phyloP scores from a whole-genome alignment of 2,113 vertebrate species.

The Sminthopsis crassicaudata region DNA sequence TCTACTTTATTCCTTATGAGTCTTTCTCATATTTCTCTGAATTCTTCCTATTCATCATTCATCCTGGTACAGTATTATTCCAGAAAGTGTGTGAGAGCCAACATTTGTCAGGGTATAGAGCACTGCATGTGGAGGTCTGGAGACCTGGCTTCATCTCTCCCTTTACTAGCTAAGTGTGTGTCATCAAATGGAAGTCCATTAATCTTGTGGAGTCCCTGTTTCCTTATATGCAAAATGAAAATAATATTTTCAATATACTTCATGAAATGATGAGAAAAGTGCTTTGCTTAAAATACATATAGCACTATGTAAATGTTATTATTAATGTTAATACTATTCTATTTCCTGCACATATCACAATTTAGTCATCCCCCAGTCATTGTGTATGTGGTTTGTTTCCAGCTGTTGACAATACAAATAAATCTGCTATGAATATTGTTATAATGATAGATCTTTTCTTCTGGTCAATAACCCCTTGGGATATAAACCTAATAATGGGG shows the following conservation, averaged over 20 bases:
- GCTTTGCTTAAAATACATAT: neutral
- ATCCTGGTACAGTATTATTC: neutral
- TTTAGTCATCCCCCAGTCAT: neutral
- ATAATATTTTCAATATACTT: neutral
- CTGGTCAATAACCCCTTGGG: neutral
- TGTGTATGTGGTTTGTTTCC: neutral
- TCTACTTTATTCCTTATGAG: neutral
- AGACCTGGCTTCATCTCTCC: neutral
- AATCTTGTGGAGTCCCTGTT: neutral
- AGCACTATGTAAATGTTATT: neutral
- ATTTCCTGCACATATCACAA: neutral
- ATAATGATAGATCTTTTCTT: neutral
- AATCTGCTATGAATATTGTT: neutral
- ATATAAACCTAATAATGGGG: neutral
- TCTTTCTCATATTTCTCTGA: neutral
- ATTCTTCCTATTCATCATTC: neutral
- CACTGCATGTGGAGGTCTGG: neutral
- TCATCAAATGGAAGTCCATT: neutral
- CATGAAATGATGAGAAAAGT: neutral
- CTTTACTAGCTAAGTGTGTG: neutral
- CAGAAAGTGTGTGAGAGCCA: neutral
- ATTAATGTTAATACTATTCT: neutral
- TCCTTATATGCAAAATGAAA: neutral
- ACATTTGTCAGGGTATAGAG: neutral
- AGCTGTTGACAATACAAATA: neutral